Evolutionary conservation across 2,797 vertebrate genomes (phyloP).

Genomic region (Pampus argenteus): DNA sequence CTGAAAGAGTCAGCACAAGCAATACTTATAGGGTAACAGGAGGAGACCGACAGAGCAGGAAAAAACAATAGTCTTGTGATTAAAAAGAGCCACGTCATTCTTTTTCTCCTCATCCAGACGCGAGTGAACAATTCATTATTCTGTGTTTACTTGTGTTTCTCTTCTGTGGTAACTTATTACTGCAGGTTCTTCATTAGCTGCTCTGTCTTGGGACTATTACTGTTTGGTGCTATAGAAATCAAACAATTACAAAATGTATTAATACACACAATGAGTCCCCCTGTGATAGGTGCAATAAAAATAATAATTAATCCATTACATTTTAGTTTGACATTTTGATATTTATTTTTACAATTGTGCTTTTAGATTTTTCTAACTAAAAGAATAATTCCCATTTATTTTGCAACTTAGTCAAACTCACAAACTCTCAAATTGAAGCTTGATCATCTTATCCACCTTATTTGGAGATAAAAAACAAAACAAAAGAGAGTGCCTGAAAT

Average conservation of each 20-base stretch:
- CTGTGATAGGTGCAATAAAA: neutral
- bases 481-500: no score
- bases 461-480: no score
- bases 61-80: constrained; percentile 60
- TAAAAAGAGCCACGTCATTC: constrained; percentile 44
- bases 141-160: constrained; percentile 35
- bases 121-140: constrained; percentile 37
- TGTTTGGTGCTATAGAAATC: neutral
- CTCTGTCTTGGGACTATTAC: neutral
- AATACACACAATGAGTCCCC: neutral
- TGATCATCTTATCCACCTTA: no score
- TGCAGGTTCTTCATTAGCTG: constrained; percentile 2
- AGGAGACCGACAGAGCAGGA: constrained; percentile 53
- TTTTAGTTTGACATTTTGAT: no score
- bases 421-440: no score
- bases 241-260: constrained; percentile 8
- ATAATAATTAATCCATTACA: neutral
- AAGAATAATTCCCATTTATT: no score
- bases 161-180: neutral
- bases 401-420: no score
- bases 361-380: no score
- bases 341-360: no score
- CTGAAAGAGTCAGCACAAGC: constrained; percentile 73
- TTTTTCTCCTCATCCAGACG: constrained; percentile 38
- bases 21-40: constrained; percentile 80